Base-by-base conservation (phyloP, 2,888 invertebrate genomes). In the Papilio gigon region DNA sequence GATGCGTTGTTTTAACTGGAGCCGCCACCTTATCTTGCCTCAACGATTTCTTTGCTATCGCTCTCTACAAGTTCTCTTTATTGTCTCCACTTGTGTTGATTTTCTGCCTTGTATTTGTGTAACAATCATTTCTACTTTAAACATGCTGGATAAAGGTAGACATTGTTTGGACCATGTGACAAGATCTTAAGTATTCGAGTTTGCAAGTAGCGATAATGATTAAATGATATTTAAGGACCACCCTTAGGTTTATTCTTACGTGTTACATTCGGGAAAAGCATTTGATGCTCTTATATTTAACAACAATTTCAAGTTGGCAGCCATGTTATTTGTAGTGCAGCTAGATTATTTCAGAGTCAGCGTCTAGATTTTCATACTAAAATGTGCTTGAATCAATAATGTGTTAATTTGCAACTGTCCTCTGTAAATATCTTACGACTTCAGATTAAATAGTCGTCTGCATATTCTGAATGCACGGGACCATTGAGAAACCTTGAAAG, bases 401-500 rank as follows among this genome's bases (percentile, higher is more conserved):
- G 35, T 68, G 61, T 63, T 70, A 58, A 66, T 70, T 67, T 67
- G 70, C 53, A 30, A 53, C 27, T 30, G 53, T 53, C 53, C 53
- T 53, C 5, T 53, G 66, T 60, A 37, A 60, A 58, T 37, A 58
- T 68, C 20, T 37, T 27, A 58, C 9, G 42, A 67, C 60, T 44
- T 60, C 53, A 69, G 60, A 67, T 53, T 59, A 71, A 72, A 68
- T 72, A 63, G 63, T 68, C 67, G 70, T 65, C 68, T 60, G 70
- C 62, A 70, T 71, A 70, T 69, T 70, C 63, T 62, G 68, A 65
- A 67, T 71, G 65, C 67, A 67, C 65, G n/a, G 42, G 50, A 68
- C 40, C 67, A 61, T 72, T 65, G 62, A 71, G 69, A 44, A 70
- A 42, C 69, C 20, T 67, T 72, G 70, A 72, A 72, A 71, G 72